Percentiles rank a stretch among this genome's conserved stretches.
These are phyloP conservation scores for Puffinus mauretanicus DNA, from an alignment of 2,113 vertebrate genomes.

Conservation along the genomic window DNA sequence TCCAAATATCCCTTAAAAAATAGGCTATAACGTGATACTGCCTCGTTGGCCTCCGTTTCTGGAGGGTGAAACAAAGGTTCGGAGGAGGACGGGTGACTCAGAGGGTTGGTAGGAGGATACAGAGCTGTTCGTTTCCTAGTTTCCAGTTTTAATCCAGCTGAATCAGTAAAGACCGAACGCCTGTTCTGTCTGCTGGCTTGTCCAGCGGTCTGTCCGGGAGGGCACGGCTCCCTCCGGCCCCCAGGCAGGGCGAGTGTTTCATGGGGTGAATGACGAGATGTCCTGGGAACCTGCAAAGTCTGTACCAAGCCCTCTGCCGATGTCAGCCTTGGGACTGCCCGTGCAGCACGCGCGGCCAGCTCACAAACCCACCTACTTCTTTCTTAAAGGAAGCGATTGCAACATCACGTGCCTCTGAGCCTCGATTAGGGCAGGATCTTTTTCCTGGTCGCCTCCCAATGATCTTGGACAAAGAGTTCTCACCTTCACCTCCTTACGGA, in stretches of 20 bases:
- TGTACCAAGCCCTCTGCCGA: background rate
- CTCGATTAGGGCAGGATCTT: background rate
- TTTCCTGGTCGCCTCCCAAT: background rate
- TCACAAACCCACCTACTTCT: background rate
- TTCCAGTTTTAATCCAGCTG: constrained; percentile 29
- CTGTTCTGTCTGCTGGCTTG: background rate
- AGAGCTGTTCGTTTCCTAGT: background rate
- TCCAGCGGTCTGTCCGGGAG: background rate
- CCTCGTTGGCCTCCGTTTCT: background rate
- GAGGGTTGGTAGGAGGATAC: constrained; percentile 20
- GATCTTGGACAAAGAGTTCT: background rate
- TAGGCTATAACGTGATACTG: background rate
- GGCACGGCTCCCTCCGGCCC: background rate
- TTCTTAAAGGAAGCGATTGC: background rate
- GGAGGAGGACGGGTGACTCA: constrained; percentile 38
- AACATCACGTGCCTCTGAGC: background rate
- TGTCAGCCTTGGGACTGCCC: background rate
- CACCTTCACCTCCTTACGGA: background rate
- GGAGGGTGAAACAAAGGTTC: constrained; percentile 22
- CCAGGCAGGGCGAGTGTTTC: background rate
- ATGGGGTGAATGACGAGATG: background rate
- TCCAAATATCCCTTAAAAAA: background rate
- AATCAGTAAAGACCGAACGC: background rate
- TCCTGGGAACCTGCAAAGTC: background rate
- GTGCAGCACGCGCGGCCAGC: background rate